Conservation (phyloP, 2,888 invertebrate genomes). For the Synanthedon tipuliformis region DNA sequence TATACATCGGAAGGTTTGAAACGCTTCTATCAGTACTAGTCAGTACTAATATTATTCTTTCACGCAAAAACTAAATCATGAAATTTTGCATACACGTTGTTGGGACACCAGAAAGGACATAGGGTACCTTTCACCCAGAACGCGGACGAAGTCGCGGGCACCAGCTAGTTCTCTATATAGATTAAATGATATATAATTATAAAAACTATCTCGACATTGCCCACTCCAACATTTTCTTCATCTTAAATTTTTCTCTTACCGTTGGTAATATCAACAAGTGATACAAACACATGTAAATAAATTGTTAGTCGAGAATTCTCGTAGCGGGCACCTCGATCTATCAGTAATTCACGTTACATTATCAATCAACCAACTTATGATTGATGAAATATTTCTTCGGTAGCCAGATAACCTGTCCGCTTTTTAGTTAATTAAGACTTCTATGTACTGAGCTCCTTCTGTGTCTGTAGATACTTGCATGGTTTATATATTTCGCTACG, state of each 20-base stretch:
- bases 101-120: no score
- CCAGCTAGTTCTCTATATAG: no score
- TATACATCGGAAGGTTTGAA: no score
- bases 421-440: constrained; percentile 63
- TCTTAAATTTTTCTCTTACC: constrained; percentile 37
- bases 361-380: constrained; percentile 63
- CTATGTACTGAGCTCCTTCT: constrained; percentile 16
- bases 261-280: constrained; percentile 62
- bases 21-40: no score
- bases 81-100: no score
- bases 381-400: constrained; percentile 65
- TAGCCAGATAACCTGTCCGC: constrained; percentile 65
- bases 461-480: background rate
- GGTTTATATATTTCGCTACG: background rate
- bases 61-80: no score
- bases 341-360: constrained; percentile 67
- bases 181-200: no score
- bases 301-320: constrained; percentile 57
- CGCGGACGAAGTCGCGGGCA: no score
- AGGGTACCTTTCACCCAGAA: no score
- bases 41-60: no score
- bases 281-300: constrained; percentile 67
- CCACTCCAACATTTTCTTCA: constrained; percentile 1
- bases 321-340: constrained; percentile 55
- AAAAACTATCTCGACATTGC: background rate